These are phyloP conservation scores for Philaethria dido DNA, from an alignment of 2,888 invertebrate species.

Conservation along the genomic window DNA sequence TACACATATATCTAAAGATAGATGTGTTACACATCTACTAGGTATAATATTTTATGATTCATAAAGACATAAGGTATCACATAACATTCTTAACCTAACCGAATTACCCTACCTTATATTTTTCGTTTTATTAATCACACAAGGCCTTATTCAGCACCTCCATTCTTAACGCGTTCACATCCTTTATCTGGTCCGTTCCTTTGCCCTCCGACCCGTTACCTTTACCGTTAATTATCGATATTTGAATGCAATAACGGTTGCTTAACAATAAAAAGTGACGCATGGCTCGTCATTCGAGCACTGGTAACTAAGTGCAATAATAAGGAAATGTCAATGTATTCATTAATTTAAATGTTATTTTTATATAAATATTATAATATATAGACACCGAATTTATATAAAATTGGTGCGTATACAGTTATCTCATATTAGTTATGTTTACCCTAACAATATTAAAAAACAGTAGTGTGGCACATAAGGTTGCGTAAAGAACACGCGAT, in stretches of 20 bases:
- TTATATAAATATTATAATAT: not conserved
- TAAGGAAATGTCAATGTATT: not conserved
- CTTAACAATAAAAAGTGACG: constrained; percentile 75
- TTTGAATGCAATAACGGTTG: constrained; percentile 73
- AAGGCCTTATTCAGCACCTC: constrained; percentile 37
- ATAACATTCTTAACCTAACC: not conserved
- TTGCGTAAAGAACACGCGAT: too few species aligned
- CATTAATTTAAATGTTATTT: not conserved
- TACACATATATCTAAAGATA: too few species aligned
- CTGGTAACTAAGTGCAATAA: constrained; percentile 45
- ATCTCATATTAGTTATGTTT: too few species aligned
- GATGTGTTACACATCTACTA: too few species aligned
- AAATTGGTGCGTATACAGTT: too few species aligned
- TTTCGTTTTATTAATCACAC: constrained; percentile 34
- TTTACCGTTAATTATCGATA: constrained; percentile 78
- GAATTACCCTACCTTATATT: not conserved
- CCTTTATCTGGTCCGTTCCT: constrained; percentile 47
- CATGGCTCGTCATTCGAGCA: constrained; percentile 62
- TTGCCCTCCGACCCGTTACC: constrained; percentile 74
- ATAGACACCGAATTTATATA: too few species aligned
- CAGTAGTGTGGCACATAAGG: too few species aligned
- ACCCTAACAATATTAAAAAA: too few species aligned
- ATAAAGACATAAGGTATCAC: not conserved
- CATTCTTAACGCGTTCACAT: constrained; percentile 30
- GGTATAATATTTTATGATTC: not conserved